These are phyloP conservation scores for Phoronis australis DNA, from an alignment of 2,888 invertebrate genomes.

Conservation along the genomic window DNA sequence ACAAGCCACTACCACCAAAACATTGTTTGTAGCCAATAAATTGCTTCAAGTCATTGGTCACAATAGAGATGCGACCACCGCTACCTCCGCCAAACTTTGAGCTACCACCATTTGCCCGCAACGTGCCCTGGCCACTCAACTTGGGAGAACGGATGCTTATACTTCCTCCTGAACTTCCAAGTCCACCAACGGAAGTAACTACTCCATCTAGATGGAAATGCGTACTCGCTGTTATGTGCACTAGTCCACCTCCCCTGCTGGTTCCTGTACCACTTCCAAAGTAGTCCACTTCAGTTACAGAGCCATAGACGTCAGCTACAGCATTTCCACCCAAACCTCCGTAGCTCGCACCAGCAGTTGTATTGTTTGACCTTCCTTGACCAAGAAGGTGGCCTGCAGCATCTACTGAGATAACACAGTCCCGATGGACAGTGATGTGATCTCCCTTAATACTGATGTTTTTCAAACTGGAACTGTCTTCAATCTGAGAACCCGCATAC, in stretches of 20 bases:
- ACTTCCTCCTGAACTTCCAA: slow-evolving; percentile 21
- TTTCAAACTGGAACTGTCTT: too few species aligned
- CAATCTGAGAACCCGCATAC: too few species aligned
- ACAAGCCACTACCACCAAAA: slow-evolving; percentile 19
- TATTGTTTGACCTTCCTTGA: slow-evolving; percentile 15
- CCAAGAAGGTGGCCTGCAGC: too few species aligned
- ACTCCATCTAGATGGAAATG: slow-evolving; percentile 20
- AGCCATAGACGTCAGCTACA: slow-evolving; percentile 18
- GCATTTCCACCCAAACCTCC: slow-evolving; percentile 28
- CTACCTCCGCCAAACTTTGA: slow-evolving; percentile 15
- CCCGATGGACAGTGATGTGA: too few species aligned
- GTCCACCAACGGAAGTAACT: slow-evolving; percentile 18
- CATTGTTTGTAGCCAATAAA: slow-evolving; percentile 19
- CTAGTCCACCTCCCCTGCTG: slow-evolving; percentile 24
- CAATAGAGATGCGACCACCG: slow-evolving; percentile 23
- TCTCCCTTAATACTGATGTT: too few species aligned
- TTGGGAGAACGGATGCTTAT: slow-evolving; percentile 16
- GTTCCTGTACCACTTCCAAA: slow-evolving; percentile 21
- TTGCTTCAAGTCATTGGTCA: slow-evolving; percentile 10
- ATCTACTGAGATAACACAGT: too few species aligned
- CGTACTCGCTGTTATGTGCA: slow-evolving; percentile 12
- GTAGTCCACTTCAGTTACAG: slow-evolving; percentile 11
- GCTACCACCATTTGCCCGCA: slow-evolving; percentile 21
- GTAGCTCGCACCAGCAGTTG: slow-evolving; percentile 22
- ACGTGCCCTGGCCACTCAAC: slow-evolving; percentile 23